Evolutionary conservation across 2,888 invertebrate genomes (phyloP).

Genomic region (Rhamnusium bicolor): DNA sequence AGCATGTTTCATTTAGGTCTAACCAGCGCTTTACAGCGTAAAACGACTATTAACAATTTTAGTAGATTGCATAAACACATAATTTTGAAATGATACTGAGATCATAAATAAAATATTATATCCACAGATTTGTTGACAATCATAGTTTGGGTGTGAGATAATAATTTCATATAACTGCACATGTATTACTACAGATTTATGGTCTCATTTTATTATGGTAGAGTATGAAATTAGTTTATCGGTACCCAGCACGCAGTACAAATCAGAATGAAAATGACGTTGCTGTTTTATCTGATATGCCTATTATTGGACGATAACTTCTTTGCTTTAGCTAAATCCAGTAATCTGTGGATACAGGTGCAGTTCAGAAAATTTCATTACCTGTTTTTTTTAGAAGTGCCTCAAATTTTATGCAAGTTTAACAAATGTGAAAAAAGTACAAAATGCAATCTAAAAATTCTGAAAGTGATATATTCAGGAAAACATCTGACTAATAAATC

Average conservation of each 20-base stretch:
- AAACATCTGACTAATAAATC: too few relatives aligned
- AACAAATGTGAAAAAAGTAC: too few relatives aligned
- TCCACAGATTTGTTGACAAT: background rate
- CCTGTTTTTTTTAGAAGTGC: too few relatives aligned
- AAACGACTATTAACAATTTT: background rate
- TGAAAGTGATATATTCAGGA: too few relatives aligned
- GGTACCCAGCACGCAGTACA: background rate
- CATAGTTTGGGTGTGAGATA: background rate
- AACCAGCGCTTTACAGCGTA: background rate
- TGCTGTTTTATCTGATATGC: background rate
- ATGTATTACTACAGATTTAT: background rate
- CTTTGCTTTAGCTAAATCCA: too few relatives aligned
- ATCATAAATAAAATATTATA: background rate
- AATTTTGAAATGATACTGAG: background rate
- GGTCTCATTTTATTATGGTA: background rate
- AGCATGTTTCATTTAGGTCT: background rate
- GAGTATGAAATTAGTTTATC: background rate
- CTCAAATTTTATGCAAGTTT: too few relatives aligned
- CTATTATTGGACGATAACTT: too few relatives aligned
- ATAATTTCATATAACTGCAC: background rate
- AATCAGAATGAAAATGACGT: background rate
- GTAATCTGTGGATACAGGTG: too few relatives aligned
- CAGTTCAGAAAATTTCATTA: too few relatives aligned
- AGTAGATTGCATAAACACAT: background rate
- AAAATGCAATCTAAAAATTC: too few relatives aligned